Evolutionary conservation across 2,888 invertebrate genomes (phyloP), one percentile per base, ranked within the genome.

Genomic region (Pandemis heparana): DNA sequence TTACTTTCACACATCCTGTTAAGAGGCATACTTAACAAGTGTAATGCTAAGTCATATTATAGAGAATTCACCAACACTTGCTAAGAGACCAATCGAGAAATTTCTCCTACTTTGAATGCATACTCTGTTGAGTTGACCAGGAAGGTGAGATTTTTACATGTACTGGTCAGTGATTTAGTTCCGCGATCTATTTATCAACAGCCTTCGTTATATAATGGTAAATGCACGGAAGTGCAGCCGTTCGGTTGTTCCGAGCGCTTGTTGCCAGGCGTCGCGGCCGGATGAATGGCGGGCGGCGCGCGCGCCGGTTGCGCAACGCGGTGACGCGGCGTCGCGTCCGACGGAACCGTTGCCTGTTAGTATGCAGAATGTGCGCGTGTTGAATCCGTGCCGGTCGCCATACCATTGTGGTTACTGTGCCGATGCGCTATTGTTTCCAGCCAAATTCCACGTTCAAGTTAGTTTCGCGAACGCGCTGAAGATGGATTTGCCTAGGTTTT

Each of bases 231-330:
- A 75, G 64, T 71, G 68, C 38, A 64, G 48, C 39, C 46, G 64
- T 56, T 56, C 46, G 59, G 10, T 32, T 32, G 64, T 16, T 61
- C 38, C 68, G 65, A 46, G 46, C 62, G 53, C 10, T 32, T 75
- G 75, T 78, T 77, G 71, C 77, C 71, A 77, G 79, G 81, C 83
- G 79, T 78, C 80, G 82, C 82, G 85, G 85, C 86, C 89, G 89
- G 88, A 92, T 91, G 93, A 92, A 90, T 90, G 92, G 89, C 87
- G 88, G 86, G 89, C 87, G 88, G 86, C 88, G 88, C 83, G 77
- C 75, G 78, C 77, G 78, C 71, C 82, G 85, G 85, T 93, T 92
- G 92, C 92, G 93, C 87, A 92, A 92, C 86, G 85, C 51, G 60
- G 60, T 74, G 74, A 85, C 87, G 85, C 89, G 89, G 78, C 82